Evolutionary conservation across 2,888 invertebrate species (phyloP), one percentile per base, ranked within the genome.

Genomic region (Pediacus dermestoides): DNA sequence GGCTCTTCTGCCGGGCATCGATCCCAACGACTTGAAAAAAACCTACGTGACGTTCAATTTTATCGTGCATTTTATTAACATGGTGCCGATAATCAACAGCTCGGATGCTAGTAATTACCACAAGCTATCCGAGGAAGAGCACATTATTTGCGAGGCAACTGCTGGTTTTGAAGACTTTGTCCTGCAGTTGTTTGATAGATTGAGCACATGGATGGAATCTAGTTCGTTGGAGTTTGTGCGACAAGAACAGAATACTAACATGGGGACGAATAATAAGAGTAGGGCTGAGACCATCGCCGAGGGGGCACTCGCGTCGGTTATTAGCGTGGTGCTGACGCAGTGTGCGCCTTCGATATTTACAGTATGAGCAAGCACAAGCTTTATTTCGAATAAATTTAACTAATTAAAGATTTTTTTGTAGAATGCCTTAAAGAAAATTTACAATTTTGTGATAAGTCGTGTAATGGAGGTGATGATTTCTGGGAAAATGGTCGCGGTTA

Each of bases 151-250:
- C 64, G 83, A 85, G 48, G 82, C 85, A 1, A 88, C 91, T 0
- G 88, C 89, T 1, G 82, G 84, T 52, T 82, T 93, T 53, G 92
- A 94, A 69, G 90, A 92, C 62, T 93, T 94, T 60, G 81, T 93
- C 1, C 68, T 90, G 2, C 84, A 90, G 58, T 87, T 90, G 59
- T 70, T 94, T 52, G 91, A 92, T 57, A 79, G 84, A 58, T 72
- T 85, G 42, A 84, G 85, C 57, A 64, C 72, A 1, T 76, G 86
- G 44, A 80, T 87, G 22, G 85, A 87, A 52, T 82, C 81, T 1
- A 81, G 81, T 52, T 75, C 81, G 0, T 67, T 81, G 40, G 85
- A 85, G 55, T 78, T 78, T 39, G 80, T 81, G 0, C 70, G 85
- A 22, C 68, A 82, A 52, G 84, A 85, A 55, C 76, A 77, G 30